Percentiles rank a stretch among this genome's conserved stretches.
Evolutionary conservation across 2,113 vertebrate genomes (phyloP).

Genomic region (Melanocharis versteri): DNA sequence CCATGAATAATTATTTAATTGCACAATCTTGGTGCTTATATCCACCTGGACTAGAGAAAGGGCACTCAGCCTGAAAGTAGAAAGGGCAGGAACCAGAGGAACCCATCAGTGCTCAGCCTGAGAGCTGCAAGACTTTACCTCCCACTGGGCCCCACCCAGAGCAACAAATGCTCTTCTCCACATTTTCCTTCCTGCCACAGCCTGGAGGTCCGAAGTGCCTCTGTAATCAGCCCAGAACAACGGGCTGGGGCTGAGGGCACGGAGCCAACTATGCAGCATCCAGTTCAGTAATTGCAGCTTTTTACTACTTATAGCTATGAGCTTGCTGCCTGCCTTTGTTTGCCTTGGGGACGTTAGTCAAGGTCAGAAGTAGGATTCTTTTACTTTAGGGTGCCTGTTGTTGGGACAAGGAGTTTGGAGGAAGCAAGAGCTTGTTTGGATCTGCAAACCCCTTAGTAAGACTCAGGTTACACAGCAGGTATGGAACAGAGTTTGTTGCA

Average conservation of each 20-base stretch:
- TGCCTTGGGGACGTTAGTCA: neutral
- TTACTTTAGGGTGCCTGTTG: neutral
- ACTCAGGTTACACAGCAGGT: neutral
- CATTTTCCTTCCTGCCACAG: conserved; percentile 23
- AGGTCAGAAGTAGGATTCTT: neutral
- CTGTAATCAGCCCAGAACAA: neutral
- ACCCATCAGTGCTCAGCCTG: neutral
- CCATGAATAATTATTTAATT: neutral
- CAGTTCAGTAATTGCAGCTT: neutral
- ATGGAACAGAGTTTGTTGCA: neutral
- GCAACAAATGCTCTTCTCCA: neutral
- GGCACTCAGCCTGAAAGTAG: neutral
- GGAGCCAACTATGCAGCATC: neutral
- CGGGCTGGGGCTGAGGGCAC: neutral
- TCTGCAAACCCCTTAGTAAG: neutral
- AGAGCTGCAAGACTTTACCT: neutral
- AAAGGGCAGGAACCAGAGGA: neutral
- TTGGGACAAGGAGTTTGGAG: neutral
- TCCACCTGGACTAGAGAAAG: neutral
- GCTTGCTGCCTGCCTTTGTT: neutral
- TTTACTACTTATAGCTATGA: neutral
- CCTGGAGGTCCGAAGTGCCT: neutral
- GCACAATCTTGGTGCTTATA: neutral
- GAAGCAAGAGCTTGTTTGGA: neutral
- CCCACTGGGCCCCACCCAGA: neutral